Conservation (phyloP, 2,113 vertebrate genomes). For the human (Homo sapiens) region DNA sequence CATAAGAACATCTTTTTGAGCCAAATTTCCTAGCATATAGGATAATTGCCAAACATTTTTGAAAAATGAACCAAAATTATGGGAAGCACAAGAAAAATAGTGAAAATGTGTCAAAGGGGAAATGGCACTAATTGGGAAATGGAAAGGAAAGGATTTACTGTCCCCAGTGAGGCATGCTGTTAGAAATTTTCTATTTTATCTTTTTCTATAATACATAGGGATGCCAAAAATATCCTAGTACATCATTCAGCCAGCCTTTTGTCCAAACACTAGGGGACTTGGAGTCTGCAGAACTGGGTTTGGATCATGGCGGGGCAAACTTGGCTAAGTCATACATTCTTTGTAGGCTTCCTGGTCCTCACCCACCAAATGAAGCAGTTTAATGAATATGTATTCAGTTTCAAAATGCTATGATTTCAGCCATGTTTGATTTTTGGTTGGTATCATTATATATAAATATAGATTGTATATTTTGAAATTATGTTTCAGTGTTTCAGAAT, state of each 20-base stretch:
- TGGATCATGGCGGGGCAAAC: not conserved
- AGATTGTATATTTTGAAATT: constrained; percentile 36
- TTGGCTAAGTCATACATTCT: not conserved
- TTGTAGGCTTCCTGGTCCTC: not conserved
- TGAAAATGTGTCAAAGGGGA: not conserved
- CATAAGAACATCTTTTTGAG: not conserved
- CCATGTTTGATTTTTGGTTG: not conserved
- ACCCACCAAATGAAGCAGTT: not conserved
- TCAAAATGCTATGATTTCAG: constrained; percentile 29
- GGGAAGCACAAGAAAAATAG: not conserved
- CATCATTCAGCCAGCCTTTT: not conserved
- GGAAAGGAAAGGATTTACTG: constrained; percentile 9
- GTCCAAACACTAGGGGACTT: not conserved
- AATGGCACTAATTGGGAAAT: not conserved
- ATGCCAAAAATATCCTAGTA: constrained; percentile 18
- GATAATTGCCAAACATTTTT: constrained; percentile 4
- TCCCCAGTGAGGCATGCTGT: not conserved
- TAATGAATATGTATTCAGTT: not conserved
- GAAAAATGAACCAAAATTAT: constrained; percentile 48
- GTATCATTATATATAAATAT: not conserved
- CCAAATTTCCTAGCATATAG: constrained; percentile 8
- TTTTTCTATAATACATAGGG: constrained; percentile 20
- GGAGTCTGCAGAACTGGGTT: not conserved
- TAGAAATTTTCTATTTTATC: constrained; percentile 32
- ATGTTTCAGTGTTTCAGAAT: constrained; percentile 44